A percentile compares a stretch with the other conserved stretches of the same genome.
phyloP scores from a whole-genome alignment of 2,888 invertebrate genomes.

The Drosophila borborema region DNA sequence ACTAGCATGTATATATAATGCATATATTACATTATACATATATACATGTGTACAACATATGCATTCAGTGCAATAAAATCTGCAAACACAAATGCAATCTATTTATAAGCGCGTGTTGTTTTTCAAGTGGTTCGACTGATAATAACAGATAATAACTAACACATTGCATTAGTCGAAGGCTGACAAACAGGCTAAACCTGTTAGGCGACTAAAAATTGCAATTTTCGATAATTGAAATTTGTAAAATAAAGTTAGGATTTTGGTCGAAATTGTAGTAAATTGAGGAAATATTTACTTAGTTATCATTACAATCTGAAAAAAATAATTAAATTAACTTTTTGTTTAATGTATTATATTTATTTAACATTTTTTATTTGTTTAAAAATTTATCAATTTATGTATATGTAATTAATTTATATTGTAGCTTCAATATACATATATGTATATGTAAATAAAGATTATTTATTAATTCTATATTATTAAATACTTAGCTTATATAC shows the following conservation, averaged over 20 bases:
- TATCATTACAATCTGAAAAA: too few relatives aligned
- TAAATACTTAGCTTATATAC: too few relatives aligned
- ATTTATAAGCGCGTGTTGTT: constrained; percentile 26
- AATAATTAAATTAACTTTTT: too few relatives aligned
- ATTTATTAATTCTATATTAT: too few relatives aligned
- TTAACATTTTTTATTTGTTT: too few relatives aligned
- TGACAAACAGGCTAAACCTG: constrained; percentile 11
- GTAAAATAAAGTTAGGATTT: background rate
- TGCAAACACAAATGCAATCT: constrained; percentile 32
- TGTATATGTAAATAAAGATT: too few relatives aligned
- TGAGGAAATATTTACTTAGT: too few relatives aligned
- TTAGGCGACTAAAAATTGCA: background rate
- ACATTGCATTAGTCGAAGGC: constrained; percentile 12
- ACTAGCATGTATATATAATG: background rate
- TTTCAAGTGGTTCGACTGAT: constrained; percentile 24
- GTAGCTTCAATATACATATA: too few relatives aligned
- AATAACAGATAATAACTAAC: constrained; percentile 37
- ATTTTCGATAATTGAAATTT: background rate
- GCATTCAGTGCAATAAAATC: background rate
- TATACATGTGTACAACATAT: background rate
- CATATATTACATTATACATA: background rate
- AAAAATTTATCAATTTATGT: too few relatives aligned
- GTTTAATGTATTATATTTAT: too few relatives aligned
- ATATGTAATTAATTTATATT: too few relatives aligned
- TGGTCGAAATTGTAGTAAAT: background rate